These are phyloP conservation scores for Calypte anna DNA, from an alignment of 2,113 vertebrate genomes.

Conservation along the genomic window DNA sequence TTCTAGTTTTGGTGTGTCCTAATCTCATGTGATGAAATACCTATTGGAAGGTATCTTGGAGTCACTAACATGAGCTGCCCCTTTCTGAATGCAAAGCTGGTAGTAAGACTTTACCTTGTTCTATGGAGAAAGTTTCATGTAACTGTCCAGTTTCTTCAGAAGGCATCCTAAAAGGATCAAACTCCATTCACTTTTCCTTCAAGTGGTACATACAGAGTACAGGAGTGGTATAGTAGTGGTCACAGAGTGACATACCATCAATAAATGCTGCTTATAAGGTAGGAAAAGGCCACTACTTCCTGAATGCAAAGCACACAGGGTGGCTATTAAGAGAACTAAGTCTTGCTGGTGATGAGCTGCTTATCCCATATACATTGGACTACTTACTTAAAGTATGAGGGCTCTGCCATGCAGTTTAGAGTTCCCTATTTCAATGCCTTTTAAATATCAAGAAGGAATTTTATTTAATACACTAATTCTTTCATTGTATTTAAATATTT, in stretches of 20 bases:
- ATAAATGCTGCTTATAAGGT: conserved; percentile 20
- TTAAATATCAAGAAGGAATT: conserved; percentile 26
- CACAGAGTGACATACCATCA: neutral
- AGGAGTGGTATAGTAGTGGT: neutral
- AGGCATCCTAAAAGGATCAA: conserved; percentile 50
- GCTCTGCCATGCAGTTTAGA: neutral
- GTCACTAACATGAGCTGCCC: conserved; percentile 42
- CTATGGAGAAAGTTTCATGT: conserved; percentile 31
- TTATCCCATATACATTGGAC: neutral
- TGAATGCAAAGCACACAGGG: neutral
- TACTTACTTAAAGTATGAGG: neutral
- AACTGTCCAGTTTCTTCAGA: conserved; percentile 62
- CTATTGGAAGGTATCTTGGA: conserved; percentile 31
- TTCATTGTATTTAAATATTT: conserved; percentile 63
- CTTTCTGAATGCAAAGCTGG: conserved; percentile 43
- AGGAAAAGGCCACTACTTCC: neutral
- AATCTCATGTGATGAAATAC: conserved; percentile 45
- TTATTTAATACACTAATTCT: conserved; percentile 36
- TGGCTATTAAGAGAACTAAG: neutral
- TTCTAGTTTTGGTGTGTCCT: neutral
- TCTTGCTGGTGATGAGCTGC: neutral
- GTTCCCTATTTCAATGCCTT: conserved; percentile 1
- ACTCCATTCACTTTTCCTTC: neutral
- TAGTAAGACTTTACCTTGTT: conserved; percentile 61
- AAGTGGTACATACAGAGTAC: neutral